A percentile compares a stretch with the other conserved stretches of the same genome.
Evolutionary conservation across 2,113 vertebrate species (phyloP).

Genomic region (Neogobius melanostomus): DNA sequence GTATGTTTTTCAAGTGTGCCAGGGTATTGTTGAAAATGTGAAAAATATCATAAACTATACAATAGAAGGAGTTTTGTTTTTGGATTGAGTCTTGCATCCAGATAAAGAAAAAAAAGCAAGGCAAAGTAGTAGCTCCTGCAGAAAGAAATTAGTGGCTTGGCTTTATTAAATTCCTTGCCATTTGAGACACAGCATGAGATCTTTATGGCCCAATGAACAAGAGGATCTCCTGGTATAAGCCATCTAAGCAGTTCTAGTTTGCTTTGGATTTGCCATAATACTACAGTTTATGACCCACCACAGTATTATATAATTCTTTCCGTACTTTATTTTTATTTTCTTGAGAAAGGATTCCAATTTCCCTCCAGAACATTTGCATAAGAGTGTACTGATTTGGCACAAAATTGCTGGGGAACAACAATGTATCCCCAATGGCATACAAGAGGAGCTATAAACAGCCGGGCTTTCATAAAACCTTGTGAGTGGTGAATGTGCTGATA

Average conservation of each 20-base stretch:
- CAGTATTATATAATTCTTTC: too few species aligned
- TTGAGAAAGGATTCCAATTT: not conserved
- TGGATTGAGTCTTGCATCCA: too few species aligned
- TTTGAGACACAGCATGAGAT: not conserved
- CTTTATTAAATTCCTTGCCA: not conserved
- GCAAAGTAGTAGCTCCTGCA: too few species aligned
- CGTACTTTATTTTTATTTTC: not conserved
- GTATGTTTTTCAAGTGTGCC: too few species aligned
- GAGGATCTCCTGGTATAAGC: not conserved
- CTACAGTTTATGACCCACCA: too few species aligned
- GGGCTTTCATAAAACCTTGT: constrained; percentile 3
- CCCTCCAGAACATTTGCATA: not conserved
- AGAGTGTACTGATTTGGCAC: not conserved
- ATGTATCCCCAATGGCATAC: not conserved
- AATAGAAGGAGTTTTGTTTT: too few species aligned
- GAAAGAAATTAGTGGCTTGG: not conserved
- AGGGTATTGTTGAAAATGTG: too few species aligned
- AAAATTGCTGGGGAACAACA: not conserved
- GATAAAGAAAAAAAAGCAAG: too few species aligned
- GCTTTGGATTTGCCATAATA: too few species aligned
- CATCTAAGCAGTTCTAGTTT: too few species aligned
- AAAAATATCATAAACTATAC: too few species aligned
- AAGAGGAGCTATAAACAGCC: not conserved
- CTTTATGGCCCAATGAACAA: not conserved
- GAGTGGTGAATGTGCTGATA: not conserved